Evolutionary conservation across 2,797 vertebrate genomes (phyloP), one percentile per base, ranked within the genome.

Genomic region (Catamblyrhynchus diadema): DNA sequence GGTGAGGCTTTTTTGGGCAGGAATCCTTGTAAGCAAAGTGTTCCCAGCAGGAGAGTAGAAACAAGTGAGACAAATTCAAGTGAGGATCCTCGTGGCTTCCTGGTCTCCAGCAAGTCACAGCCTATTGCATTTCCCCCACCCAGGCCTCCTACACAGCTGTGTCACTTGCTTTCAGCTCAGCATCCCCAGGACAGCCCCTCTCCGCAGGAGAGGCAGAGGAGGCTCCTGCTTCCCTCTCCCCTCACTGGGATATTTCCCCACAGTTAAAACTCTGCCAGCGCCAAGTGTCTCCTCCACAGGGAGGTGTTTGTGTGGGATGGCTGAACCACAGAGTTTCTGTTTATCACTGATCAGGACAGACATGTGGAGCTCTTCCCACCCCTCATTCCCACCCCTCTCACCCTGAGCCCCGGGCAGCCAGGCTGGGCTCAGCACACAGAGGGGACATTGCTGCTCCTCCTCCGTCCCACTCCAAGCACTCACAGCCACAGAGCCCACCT

Each of bases 381-480:
- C n/a, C 44, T 80, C 9, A 1, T 59, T 90, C 51, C 44, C 39
- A 32, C 19, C 69, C 18, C 21, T 85, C 66, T 57, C 44, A 9
- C 17, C 6, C 33, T 0, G 1, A 25, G 10, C 10, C n/a, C 20
- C 0, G 0, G 0, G 1, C 9, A 39, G n/a, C 24, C 27, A 10
- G 47, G n/a, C 56, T 64, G 50, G 42, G 39, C 37, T 50, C 64
- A 33, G n/a, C 37, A 50, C 5, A 41, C 37, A 51, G 5, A 45
- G 44, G 22, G 42, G 57, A 51, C 41, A 33, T 21, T 16, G 4
- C 44, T 47, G 57, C 28, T 69, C 21, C 30, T 42, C 44, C 28
- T 33, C 57, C 25, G 5, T 12, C 32, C 30, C 14, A 54, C 30
- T 6, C 32, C 33, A 13, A 1, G 3, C 17, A 4, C n/a, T 19